Base-by-base conservation (phyloP, 2,888 invertebrate species). In the Megaustenia siamemsis region DNA sequence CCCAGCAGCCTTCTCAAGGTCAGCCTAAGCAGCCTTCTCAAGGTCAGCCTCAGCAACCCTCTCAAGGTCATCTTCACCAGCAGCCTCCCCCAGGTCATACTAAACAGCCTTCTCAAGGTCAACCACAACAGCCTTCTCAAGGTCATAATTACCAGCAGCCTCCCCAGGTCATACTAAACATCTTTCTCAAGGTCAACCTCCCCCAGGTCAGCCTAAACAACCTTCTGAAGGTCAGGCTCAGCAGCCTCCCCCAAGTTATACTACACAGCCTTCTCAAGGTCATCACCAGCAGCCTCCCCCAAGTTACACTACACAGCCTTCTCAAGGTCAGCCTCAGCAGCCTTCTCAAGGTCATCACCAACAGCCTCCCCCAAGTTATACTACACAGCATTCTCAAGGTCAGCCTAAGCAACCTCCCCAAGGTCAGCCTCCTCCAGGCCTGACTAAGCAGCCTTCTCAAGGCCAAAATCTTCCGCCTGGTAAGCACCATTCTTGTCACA, bases 11-110 rank as follows among this genome's bases (percentile, higher is more conserved):
- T 32, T 60, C 69, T 0, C 69, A 77, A 40, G 77, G 56, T 28
- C 78, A 56, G 60, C 15, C 49, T 38, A 66, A 56, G 40, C 83
- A 82, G 35, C 87, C 85, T 35, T 86, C 87, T 32, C 88, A 86
- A 40, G 4, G 8, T 21, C 35, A 86, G 40, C 80, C 68, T 63
- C 84, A 79, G 83, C 86, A 40, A 79, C 79, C 68, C 32, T 60
- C 69, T 0, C 69, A 77, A 40, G 77, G 56, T 28, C 78, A 56
- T 75, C n/a, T n/a, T n/a, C 15, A 38, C 28, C 43, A 56, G 40
- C 83, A 82, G 35, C 87, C 85, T 35, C 85, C 87, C n/a, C 88
- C 86, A 40, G 4, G 8, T 21, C 35, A 86, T 24, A 68, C 68
- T 63, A 83, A 79, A 83, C 86, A 40, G 77, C n/a, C n/a, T n/a